Base-by-base conservation (phyloP, 2,797 vertebrate species). In the Brotula barbata region DNA sequence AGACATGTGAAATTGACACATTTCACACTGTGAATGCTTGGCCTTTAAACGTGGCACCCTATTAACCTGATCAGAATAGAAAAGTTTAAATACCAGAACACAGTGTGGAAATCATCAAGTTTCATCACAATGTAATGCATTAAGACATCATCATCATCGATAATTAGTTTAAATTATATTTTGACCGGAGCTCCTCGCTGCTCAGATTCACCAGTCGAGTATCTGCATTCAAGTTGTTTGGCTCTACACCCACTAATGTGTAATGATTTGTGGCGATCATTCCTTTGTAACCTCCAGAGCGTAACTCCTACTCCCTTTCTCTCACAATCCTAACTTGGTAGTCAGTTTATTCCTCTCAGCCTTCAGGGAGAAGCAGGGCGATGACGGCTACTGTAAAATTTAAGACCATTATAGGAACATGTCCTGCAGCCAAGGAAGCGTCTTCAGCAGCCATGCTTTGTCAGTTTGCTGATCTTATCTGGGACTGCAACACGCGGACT, bases 401-500 rank as follows among this genome's bases (percentile, higher is more conserved):
- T 60, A 70, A 69, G 73, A 49, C 67, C 55, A 42, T 78, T 46
- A 55, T 2, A 34, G 53, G 42, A 68, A 59, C 54, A 34, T 66
- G 58, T 60, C 66, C 50, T 49, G 71, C 75, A 75, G 60, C 64
- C 41, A 57, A 53, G 20, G 43, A 64, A 48, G 53, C 58, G n/a
- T n/a, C n/a, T 57, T 49, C 40, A 39, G 28, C 72, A 37, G 25
- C 64, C 21, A 42, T 7, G 20, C 56, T 48, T n/a, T n/a, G 62
- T 58, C 3, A 7, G 40, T 58, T 65, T 63, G 49, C 22, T 34
- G 68, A 64, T 48, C 42, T 41, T 7, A 21, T 58, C 36, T 34
- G 48, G 21, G 37, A 39, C 48, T 43, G 44, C 50, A 28, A 28
- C 4, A 28, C 4, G 25, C 4, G 25, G 8, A 28, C 4, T 4